These are phyloP conservation scores for Lepus europaeus DNA, from an alignment of 2,113 vertebrate genomes.

Conservation along the genomic window DNA sequence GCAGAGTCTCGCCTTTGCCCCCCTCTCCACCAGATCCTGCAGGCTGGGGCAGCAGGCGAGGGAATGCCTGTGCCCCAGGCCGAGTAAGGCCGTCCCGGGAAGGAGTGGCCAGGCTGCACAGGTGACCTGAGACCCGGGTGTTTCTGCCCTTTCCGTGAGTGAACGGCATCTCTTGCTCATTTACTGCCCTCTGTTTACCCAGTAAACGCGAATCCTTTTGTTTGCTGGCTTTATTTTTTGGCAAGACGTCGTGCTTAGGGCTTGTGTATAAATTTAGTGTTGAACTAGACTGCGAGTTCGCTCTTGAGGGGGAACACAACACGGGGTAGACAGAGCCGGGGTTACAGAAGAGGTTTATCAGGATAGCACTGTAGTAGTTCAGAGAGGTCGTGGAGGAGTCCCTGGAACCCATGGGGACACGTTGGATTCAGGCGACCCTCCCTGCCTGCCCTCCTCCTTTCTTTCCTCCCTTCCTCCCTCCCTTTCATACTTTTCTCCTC, in stretches of 20 bases:
- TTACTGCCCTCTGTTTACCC: background rate
- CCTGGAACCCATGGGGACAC: background rate
- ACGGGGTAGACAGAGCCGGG: background rate
- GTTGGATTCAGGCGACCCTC: background rate
- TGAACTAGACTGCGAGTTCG: background rate
- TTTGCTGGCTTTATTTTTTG: background rate
- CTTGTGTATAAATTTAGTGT: background rate
- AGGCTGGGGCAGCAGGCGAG: too few relatives aligned
- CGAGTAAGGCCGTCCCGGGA: background rate
- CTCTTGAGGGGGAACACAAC: background rate
- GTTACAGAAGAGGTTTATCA: background rate
- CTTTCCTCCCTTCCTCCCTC: fast-evolving
- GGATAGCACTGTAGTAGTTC: background rate
- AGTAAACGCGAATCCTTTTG: background rate
- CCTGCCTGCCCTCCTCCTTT: too few relatives aligned
- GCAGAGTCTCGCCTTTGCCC: background rate
- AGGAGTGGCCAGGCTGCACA: background rate
- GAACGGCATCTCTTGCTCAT: background rate
- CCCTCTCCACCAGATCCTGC: background rate
- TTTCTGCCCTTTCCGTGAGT: background rate
- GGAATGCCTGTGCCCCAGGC: too few relatives aligned
- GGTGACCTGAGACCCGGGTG: too few relatives aligned
- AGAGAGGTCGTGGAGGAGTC: background rate
- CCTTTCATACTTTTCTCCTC: background rate
- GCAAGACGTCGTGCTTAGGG: background rate